Evolutionary conservation across 2,888 invertebrate genomes (phyloP).

Genomic region (Callyntrura guangdongensis): DNA sequence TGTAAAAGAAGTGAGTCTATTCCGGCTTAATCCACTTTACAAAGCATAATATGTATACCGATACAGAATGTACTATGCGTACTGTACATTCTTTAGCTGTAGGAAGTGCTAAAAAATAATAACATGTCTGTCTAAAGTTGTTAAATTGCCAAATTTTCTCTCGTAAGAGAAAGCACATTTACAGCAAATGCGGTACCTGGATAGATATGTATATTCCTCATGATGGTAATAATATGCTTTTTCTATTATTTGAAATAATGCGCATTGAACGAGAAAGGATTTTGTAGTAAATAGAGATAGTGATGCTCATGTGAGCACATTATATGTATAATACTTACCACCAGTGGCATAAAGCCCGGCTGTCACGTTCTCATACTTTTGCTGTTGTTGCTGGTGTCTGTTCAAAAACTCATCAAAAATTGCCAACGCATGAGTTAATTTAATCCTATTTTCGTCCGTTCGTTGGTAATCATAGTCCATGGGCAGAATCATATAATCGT

Average conservation of each 20-base stretch:
- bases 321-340: constrained; percentile 85
- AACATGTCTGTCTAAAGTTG: too few species aligned
- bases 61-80: too few species aligned
- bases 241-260: background rate
- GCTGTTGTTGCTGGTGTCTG: constrained; percentile 85
- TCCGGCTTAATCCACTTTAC: too few species aligned
- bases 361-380: constrained; percentile 28
- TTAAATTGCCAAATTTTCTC: too few species aligned
- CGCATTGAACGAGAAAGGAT: background rate
- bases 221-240: too few species aligned
- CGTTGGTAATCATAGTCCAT: constrained; percentile 91
- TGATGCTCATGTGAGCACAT: background rate
- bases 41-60: too few species aligned
- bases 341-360: constrained; percentile 89
- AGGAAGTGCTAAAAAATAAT: too few species aligned
- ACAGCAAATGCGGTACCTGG: too few species aligned
- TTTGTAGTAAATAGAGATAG: background rate
- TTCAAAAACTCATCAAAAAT: constrained; percentile 90
- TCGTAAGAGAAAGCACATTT: too few species aligned
- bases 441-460: constrained; percentile 90
- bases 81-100: too few species aligned
- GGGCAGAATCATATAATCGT: constrained; percentile 87
- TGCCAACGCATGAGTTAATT: constrained; percentile 89
- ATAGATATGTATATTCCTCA: too few species aligned
- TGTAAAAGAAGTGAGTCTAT: too few species aligned